Conservation (phyloP, 2,113 vertebrate genomes). For the Channa argus region DNA sequence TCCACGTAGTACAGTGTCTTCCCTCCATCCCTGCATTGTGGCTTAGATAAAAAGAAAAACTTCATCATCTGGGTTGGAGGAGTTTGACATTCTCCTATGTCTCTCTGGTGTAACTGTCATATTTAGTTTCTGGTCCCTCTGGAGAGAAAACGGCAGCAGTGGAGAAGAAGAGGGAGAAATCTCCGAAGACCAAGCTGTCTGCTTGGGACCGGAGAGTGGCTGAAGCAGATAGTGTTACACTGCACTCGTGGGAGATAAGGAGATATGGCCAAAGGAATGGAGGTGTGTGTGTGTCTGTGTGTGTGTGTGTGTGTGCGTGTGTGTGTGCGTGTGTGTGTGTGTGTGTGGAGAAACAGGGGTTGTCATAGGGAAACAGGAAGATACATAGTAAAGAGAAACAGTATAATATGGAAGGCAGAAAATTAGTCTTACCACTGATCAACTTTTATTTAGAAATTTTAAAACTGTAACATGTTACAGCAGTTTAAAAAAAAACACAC, state of each 20-base stretch:
- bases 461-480: constrained; percentile 8
- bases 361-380: constrained; percentile 22
- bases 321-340: constrained; percentile 2
- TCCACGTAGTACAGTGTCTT: not conserved
- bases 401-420: constrained; percentile 6
- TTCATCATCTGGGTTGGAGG: constrained; percentile 50
- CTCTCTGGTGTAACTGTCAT: constrained; percentile 73
- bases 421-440: not conserved
- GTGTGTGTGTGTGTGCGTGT: not conserved
- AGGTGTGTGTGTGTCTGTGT: constrained; percentile 24
- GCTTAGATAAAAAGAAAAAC: constrained; percentile 27
- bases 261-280: constrained; percentile 68
- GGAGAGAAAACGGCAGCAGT: constrained; percentile 58
- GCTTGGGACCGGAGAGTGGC: constrained; percentile 65
- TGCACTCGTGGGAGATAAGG: constrained; percentile 66
- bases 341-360: not conserved
- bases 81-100: constrained; percentile 66
- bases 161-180: constrained; percentile 52
- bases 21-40: not conserved
- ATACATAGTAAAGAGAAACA: constrained; percentile 11
- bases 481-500: not conserved
- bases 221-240: constrained; percentile 75
- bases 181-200: constrained; percentile 72
- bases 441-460: constrained; percentile 1
- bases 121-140: constrained; percentile 73